A percentile compares a stretch with the other conserved stretches of the same genome.
Conservation (phyloP, 2,888 invertebrate genomes). For the Cephus nigrinus region DNA sequence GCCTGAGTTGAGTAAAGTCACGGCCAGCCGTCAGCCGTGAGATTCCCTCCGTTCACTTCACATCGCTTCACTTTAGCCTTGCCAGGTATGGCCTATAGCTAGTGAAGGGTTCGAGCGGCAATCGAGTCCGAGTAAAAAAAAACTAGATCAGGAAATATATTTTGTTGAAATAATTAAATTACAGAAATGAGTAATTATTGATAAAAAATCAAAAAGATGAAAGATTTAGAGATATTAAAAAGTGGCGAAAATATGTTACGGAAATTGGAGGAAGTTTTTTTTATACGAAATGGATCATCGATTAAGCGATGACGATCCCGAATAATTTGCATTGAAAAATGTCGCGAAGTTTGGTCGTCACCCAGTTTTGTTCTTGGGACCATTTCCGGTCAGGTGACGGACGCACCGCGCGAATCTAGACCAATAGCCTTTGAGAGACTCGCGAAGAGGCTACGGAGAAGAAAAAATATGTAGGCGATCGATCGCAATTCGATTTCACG, state of each 20-base stretch:
- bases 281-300: neutral
- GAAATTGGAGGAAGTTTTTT: neutral
- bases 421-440: constrained; percentile 5
- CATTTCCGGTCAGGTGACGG: neutral
- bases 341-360: neutral
- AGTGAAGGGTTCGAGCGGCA: constrained; percentile 17
- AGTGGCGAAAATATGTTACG: neutral
- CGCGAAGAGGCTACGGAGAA: constrained; percentile 12
- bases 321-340: neutral
- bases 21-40: constrained; percentile 65
- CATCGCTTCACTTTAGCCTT: constrained; percentile 47
- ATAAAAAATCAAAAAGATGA: too few species aligned
- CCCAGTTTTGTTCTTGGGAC: neutral
- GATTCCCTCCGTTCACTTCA: constrained; percentile 58
- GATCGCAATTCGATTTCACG: neutral
- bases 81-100: constrained; percentile 20
- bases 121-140: constrained; percentile 23
- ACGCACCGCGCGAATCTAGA: constrained; percentile 6
- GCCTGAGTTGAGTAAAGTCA: constrained; percentile 64
- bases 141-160: neutral
- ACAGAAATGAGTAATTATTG: neutral
- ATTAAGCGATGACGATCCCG: neutral
- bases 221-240: too few species aligned
- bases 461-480: constrained; percentile 3
- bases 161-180: neutral